Base-by-base conservation (phyloP, 2,113 vertebrate species). In the Xenopus tropicalis region DNA sequence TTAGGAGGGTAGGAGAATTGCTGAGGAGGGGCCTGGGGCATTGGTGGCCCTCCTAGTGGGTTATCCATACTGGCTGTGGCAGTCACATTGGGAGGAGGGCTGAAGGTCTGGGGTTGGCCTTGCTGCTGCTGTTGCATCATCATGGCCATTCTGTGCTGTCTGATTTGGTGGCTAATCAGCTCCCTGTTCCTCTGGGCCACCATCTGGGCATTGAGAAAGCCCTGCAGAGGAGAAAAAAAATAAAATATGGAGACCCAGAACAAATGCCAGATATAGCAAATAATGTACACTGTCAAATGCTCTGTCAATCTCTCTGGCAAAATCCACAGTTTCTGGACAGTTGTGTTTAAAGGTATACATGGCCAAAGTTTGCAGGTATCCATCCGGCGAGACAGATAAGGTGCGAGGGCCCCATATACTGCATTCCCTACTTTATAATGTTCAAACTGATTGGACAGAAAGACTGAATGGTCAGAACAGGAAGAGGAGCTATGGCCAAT, bases 171-270 rank as follows among this genome's bases (percentile, higher is more conserved):
- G 78, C 87, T 97, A 66, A 92, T 83, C 84, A 97, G 83, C 86
- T 99, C 96, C 80, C 96, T 88, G 81, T 88, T 96, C 66, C 94
- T 92, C 87, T 99, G 97, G 68, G 95, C 94, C 62, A 97, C 88
- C 95, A 98, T 96, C 84, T 98, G 96, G 70, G 96, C 92, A 11
- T 95, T 98, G 68, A 98, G 86, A 85, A 97, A 97, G 78, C 91
- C 87, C 81, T 96, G 88, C 91, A 95, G 82, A 37, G 14, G 22
- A 61, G 3, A 61, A 61, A 22, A 6, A 61, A 7, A 12, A 61
- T 24, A 13, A 61, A 14, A n/a, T 19, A 20, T 17, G 11, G 46
- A 37, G 29, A 37, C 6, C 29, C 29, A 37, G 29, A 37, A 3
- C 29, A 37, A n/a, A n/a, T n/a, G 29, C 29, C 29, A n/a, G n/a